phyloP scores from a whole-genome alignment of 2,113 vertebrate genomes.

The Archocentrus centrarchus region DNA sequence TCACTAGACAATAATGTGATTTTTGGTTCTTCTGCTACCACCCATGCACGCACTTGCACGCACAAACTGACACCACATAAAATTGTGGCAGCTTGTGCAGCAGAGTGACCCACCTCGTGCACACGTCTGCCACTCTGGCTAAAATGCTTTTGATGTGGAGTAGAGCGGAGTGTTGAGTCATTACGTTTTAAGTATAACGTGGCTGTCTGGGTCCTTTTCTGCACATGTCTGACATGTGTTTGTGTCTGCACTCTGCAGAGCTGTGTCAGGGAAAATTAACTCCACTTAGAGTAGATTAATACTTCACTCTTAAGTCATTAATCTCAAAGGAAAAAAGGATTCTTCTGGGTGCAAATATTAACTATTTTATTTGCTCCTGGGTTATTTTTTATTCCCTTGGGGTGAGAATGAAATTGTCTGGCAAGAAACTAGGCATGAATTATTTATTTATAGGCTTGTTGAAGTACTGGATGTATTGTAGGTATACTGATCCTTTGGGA shows the following conservation, averaged over 20 bases:
- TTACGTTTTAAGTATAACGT: conserved; percentile 47
- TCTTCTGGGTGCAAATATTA: neutral
- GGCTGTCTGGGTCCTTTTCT: conserved; percentile 25
- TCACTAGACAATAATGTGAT: rapidly evolving
- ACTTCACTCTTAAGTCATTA: conserved; percentile 10
- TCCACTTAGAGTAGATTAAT: conserved; percentile 35
- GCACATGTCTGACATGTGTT: conserved; percentile 51
- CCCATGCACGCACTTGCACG: neutral
- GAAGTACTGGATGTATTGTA: conserved; percentile 4
- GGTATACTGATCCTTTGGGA: conserved; percentile 5
- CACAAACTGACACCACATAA: neutral
- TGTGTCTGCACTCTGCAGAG: conserved; percentile 53
- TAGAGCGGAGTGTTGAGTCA: conserved; percentile 64
- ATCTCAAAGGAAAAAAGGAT: neutral
- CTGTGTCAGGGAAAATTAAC: conserved; percentile 59
- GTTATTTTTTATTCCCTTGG: conserved; percentile 1
- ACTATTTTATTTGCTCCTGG: neutral
- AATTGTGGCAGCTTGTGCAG: conserved; percentile 3
- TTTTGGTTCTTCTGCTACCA: neutral
- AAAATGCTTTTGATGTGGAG: conserved; percentile 56
- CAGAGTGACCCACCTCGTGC: conserved; percentile 17
- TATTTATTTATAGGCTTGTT: conserved; percentile 33
- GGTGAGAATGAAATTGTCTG: conserved; percentile 17
- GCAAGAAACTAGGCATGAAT: conserved; percentile 22
- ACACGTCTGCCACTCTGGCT: conserved; percentile 32